Evolutionary conservation across 2,797 vertebrate species (phyloP), one percentile per base, ranked within the genome.

Genomic region (Meda fulgida): DNA sequence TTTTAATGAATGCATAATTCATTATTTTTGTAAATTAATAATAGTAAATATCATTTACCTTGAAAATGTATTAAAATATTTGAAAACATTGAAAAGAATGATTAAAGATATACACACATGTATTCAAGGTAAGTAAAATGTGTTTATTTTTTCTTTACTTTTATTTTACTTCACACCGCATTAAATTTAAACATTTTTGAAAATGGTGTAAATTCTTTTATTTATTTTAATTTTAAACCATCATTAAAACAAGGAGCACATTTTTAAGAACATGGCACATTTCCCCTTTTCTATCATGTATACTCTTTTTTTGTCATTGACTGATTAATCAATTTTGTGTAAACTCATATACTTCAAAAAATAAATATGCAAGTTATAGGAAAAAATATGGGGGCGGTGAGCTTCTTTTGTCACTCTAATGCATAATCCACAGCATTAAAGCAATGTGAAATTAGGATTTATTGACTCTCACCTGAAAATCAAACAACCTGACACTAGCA

Each of bases 381-480:
- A 34, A 53, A 36, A 65, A 85, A 38, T 84, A 65, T 46, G 21
- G 19, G 26, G 23, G 23, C 0, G 0, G n/a, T 14, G 31, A 83
- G 31, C 31, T 26, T 43, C 38, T 29, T 58, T 81, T 70, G 53
- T 73, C 21, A 40, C 43, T 14, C 13, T 38, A 29, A 53, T 40
- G 51, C n/a, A 72, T 40, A 79, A 26, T 16, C 43, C 11, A 38
- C 40, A 78, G 75, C 80, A 86, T 65, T 79, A 71, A 21, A 85
- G 88, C 79, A 71, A 82, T 43, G 70, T 71, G 77, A 84, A 70
- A 88, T 82, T 75, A 80, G 89, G 92, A 93, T 94, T 94, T 92
- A 94, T 93, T 92, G 89, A 88, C 90, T 89, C 89, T 94, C 91
- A 89, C 80, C 71, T 89, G 87, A 79, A 93, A 93, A 92, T 92